phyloP scores from a whole-genome alignment of 2,113 vertebrate species.

The Chauna torquata region DNA sequence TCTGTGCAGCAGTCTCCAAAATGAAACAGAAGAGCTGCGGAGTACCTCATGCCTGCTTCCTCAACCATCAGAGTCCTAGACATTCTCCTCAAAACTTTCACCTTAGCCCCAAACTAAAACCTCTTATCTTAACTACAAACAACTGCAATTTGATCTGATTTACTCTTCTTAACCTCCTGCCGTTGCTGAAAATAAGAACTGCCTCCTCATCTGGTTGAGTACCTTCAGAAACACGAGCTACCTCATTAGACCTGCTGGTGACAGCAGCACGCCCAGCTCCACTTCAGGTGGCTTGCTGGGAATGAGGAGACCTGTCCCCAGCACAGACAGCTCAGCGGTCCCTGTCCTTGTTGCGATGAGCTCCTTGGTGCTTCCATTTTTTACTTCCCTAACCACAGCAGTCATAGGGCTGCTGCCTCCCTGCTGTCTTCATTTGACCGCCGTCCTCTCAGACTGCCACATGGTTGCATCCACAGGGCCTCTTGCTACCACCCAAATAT shows the following conservation, averaged over 20 bases:
- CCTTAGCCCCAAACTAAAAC: background rate
- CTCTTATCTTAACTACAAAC: background rate
- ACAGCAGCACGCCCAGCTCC: background rate
- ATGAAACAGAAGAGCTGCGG: background rate
- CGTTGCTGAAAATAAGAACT: accelerated
- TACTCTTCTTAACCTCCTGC: background rate
- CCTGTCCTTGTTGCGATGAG: background rate
- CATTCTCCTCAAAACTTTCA: background rate
- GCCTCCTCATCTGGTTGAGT: background rate
- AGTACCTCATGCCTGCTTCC: background rate
- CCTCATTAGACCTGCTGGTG: accelerated
- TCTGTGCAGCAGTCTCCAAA: background rate
- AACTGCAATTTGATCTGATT: background rate
- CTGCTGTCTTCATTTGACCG: background rate
- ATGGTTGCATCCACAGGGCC: background rate
- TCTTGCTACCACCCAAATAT: background rate
- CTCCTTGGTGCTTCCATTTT: background rate
- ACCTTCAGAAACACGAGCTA: background rate
- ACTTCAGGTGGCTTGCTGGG: background rate
- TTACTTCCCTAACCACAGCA: accelerated
- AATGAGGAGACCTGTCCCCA: accelerated
- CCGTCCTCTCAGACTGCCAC: background rate
- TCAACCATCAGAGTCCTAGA: background rate
- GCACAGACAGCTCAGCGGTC: accelerated
- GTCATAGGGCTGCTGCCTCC: background rate